A percentile compares a stretch with the other conserved stretches of the same genome.
Evolutionary conservation across 2,113 vertebrate genomes (phyloP).

Genomic region (Columbina picui): DNA sequence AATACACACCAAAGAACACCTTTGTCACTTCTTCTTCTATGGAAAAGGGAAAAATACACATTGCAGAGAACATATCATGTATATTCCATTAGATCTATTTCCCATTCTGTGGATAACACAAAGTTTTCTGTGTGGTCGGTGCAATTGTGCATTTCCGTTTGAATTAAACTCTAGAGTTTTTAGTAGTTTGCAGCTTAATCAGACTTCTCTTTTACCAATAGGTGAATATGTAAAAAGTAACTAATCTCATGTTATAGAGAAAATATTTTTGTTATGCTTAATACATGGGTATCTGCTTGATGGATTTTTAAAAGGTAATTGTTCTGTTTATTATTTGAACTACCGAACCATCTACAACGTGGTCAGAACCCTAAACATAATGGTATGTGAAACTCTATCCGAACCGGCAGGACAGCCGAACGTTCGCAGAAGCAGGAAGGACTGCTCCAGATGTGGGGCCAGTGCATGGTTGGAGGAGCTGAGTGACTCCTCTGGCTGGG

Average conservation of each 20-base stretch:
- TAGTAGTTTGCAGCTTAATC: not conserved
- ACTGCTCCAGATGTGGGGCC: not conserved
- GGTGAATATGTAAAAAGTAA: not conserved
- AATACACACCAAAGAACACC: not conserved
- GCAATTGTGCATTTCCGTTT: not conserved
- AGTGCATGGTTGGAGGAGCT: too few relatives aligned
- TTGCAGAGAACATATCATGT: fast-evolving
- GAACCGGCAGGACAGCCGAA: not conserved
- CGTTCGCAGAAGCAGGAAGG: not conserved
- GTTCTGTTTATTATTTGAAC: not conserved
- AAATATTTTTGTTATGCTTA: not conserved
- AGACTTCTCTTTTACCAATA: not conserved
- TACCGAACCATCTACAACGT: not conserved
- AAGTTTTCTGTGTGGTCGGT: not conserved
- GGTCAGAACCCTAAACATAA: not conserved
- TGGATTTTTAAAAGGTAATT: not conserved
- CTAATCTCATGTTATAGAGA: not conserved
- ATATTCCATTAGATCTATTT: not conserved
- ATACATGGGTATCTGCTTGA: not conserved
- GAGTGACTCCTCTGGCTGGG: too few relatives aligned
- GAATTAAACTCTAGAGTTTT: not conserved
- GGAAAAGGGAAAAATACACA: not conserved
- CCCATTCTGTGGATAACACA: not conserved
- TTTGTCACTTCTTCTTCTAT: not conserved
- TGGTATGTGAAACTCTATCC: not conserved